phyloP scores from a whole-genome alignment of 1,140 invertebrate genomes.

The Hirudo medicinalis region DNA sequence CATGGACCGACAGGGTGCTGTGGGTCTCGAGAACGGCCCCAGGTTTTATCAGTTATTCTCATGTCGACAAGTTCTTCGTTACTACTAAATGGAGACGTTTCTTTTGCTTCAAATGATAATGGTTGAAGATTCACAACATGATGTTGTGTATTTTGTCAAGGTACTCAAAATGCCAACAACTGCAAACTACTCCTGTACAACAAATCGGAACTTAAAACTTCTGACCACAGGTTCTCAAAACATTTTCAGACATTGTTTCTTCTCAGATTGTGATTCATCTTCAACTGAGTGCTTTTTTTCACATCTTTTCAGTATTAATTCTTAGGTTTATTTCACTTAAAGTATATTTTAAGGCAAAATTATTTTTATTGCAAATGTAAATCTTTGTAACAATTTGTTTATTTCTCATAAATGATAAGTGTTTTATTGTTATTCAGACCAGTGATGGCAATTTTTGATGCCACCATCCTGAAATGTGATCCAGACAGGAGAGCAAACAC shows the following conservation, averaged over 20 bases:
- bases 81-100: too few relatives aligned
- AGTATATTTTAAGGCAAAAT: not conserved
- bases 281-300: not conserved
- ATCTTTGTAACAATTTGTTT: constrained; percentile 9
- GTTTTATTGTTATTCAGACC: constrained; percentile 48
- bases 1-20: constrained; percentile 91
- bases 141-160: not conserved
- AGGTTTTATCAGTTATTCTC: not conserved
- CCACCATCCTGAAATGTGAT: constrained; percentile 68
- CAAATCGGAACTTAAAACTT: constrained; percentile 84
- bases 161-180: constrained; percentile 31
- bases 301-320: not conserved
- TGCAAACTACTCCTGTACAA: constrained; percentile 69
- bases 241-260: not conserved
- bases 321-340: not conserved
- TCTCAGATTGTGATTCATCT: not conserved
- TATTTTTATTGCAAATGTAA: not conserved
- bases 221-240: constrained; percentile 64
- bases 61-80: too few relatives aligned
- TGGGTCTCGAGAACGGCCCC: constrained; percentile 38
- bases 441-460: constrained; percentile 74
- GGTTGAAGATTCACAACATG: not conserved
- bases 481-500: constrained; percentile 56
- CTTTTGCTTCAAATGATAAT: too few relatives aligned
- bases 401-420: constrained; percentile 5